Percentiles rank a stretch among this genome's conserved stretches.
Evolutionary conservation across 2,113 vertebrate genomes (phyloP).

Genomic region (Tyrannus savana): DNA sequence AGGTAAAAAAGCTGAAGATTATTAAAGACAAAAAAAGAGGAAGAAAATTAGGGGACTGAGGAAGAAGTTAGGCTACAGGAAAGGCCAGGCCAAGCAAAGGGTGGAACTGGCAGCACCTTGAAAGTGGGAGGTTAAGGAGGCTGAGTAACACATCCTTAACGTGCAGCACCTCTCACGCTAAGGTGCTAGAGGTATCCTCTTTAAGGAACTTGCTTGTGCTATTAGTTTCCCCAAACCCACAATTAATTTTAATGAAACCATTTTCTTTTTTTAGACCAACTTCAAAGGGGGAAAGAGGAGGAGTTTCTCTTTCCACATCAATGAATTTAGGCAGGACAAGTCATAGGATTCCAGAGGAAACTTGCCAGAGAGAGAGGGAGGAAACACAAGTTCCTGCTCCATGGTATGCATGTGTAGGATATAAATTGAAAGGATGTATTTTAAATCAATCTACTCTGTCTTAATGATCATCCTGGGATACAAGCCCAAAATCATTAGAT

Average conservation of each 20-base stretch:
- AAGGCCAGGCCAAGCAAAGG: not conserved
- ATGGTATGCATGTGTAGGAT: not conserved
- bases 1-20: not conserved
- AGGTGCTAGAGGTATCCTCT: not conserved
- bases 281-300: constrained; percentile 44
- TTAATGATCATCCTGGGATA: not conserved
- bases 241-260: constrained; percentile 60
- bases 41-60: not conserved
- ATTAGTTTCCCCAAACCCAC: constrained; percentile 24
- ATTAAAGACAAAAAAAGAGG: not conserved
- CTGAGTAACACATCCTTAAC: not conserved
- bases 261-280: constrained; percentile 25
- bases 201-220: not conserved
- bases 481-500: not conserved
- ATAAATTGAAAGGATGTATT: not conserved
- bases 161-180: not conserved
- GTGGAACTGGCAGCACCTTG: not conserved
- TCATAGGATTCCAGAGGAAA: constrained; percentile 1
- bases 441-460: not conserved
- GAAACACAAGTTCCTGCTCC: not conserved
- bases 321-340: not conserved
- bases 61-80: not conserved
- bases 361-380: not conserved
- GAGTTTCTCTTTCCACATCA: not conserved
- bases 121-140: not conserved